Base-by-base conservation (phyloP, 2,797 vertebrate species). In the Myoxocephalus aenaeus region DNA sequence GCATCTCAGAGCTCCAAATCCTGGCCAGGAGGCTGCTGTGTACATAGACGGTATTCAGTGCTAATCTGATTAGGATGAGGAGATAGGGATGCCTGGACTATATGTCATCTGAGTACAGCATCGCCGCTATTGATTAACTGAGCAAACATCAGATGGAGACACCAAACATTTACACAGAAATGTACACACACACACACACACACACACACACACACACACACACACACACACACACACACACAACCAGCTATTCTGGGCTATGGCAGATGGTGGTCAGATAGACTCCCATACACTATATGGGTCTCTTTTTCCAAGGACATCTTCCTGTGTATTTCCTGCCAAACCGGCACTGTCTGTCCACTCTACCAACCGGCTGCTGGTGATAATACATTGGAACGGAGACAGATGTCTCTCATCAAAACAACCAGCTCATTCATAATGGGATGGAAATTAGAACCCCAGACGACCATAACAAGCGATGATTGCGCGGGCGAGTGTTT, bases 1-100 rank as follows among this genome's bases (percentile, higher is more conserved):
- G 74, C 65, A 29, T 79, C 78, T 67, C 77, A 27, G 56, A 68
- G 74, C 65, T 86, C 81, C 65, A 87, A 57, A 91, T 87, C 90
- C 76, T 82, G 78, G 77, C 88, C 92, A 88, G 89, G 83, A 91
- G 89, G 87, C 83, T 65, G 27, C 29, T 85, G 89, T 94, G 84
- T 90, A 87, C 91, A 90, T 67, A 86, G 79, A 81, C 76, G 80
- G 64, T 81, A 81, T 88, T 89, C 85, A 72, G 77, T 85, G 83
- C 82, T 93, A 91, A 94, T 92, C 92, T 91, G 91, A 93, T 93
- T 87, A 90, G 86, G 65, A 75, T 40, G 77, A 74, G 65, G 75
- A 81, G 91, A 90, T 81, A 80, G 79, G 77, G 85, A 83, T 57
- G 73, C 82, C 70, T 74, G 84, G 80, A 90, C 90, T 85, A 81